A percentile compares a stretch with the other conserved stretches of the same genome.
phyloP scores from a whole-genome alignment of 2,113 vertebrate genomes.

The Rhabdomys dilectus region DNA sequence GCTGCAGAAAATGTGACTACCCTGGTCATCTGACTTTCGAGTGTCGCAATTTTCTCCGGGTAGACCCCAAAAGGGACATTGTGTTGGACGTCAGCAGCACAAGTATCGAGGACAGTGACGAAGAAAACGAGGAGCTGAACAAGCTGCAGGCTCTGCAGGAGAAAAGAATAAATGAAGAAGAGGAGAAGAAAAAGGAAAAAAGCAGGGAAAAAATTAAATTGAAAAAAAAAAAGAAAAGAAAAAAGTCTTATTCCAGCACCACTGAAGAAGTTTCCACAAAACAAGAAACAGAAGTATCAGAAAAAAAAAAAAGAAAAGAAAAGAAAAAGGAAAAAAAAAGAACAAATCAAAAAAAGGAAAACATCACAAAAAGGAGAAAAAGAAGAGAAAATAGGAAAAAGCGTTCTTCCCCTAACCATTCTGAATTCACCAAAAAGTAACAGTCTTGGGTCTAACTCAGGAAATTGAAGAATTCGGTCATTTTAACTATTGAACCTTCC shows the following conservation, averaged over 20 bases:
- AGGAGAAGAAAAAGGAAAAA: conserved; percentile 93
- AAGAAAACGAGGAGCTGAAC: conserved; percentile 85
- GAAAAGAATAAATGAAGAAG: conserved; percentile 88
- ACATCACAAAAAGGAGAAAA: conserved; percentile 92
- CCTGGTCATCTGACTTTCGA: conserved; percentile 98
- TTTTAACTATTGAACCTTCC: conserved; percentile 58
- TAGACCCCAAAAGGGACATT: conserved; percentile 98
- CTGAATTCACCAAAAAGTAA: conserved; percentile 91
- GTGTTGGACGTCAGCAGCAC: conserved; percentile 99
- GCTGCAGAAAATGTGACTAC: conserved; percentile 99
- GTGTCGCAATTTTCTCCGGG: conserved; percentile 97
- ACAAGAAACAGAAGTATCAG: conserved; percentile 93
- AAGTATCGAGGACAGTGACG: conserved; percentile 96
- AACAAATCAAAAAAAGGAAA: conserved; percentile 91
- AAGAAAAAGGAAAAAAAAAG: no score
- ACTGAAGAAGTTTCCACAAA: conserved; percentile 90
- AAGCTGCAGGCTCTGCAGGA: conserved; percentile 89
- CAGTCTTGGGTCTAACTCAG: conserved; percentile 74
- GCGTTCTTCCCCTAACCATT: conserved; percentile 89
- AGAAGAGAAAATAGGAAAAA: conserved; percentile 90
- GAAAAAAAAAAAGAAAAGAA: conserved; percentile 88
- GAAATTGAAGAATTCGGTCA: conserved; percentile 41
- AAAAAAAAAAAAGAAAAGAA: conserved; percentile 96
- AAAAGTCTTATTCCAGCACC: conserved; percentile 87
- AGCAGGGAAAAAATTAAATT: conserved; percentile 90